Percentiles rank a stretch among this genome's conserved stretches.
phyloP scores from a whole-genome alignment of 2,888 invertebrate species.

The Ectemnius continuus region DNA sequence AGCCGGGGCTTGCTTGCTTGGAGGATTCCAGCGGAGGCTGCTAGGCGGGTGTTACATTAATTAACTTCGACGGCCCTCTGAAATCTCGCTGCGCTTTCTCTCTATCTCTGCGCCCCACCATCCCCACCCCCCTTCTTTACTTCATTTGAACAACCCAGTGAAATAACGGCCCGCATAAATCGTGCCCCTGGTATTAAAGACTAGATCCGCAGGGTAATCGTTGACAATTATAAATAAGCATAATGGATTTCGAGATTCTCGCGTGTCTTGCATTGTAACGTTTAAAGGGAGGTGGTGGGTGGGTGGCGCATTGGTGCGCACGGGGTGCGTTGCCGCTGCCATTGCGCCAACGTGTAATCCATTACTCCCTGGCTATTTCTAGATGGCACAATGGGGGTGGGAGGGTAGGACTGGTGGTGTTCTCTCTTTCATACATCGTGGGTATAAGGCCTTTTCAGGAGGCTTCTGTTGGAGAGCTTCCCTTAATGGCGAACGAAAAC shows the following conservation, averaged over 20 bases:
- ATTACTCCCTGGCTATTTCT: conserved; percentile 18
- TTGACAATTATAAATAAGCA: conserved; percentile 23
- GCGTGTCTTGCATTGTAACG: not conserved
- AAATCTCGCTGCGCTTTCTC: conserved; percentile 22
- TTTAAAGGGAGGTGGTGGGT: conserved; percentile 4
- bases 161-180: conserved; percentile 23
- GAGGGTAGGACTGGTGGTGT: too few species aligned
- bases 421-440: conserved; percentile 17
- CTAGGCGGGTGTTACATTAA: conserved; percentile 32
- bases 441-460: conserved; percentile 20
- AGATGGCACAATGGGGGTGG: conserved; percentile 5
- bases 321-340: not conserved
- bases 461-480: not conserved
- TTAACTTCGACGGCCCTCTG: conserved; percentile 35
- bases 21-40: conserved; percentile 33
- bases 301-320: not conserved
- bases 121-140: not conserved
- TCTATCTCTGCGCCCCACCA: not conserved
- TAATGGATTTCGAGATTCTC: conserved; percentile 12
- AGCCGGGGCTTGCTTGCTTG: conserved; percentile 10
- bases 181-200: not conserved
- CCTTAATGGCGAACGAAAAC: conserved; percentile 50
- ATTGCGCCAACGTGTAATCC: conserved; percentile 19
- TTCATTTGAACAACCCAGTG: not conserved
- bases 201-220: not conserved